These are phyloP conservation scores for Crematogaster levior DNA, from an alignment of 2,888 invertebrate species.

Conservation along the genomic window DNA sequence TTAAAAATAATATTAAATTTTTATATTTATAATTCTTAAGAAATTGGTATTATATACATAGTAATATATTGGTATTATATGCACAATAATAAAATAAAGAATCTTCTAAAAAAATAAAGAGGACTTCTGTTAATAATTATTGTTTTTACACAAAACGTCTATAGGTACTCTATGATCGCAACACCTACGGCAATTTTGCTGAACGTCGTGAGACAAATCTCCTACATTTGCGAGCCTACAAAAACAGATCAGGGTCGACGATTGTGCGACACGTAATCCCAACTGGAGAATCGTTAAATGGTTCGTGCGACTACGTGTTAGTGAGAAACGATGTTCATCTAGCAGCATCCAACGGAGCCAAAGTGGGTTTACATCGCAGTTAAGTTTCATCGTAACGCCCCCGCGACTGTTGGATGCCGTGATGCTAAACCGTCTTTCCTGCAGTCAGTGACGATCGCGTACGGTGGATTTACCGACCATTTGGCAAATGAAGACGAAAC, in stretches of 20 bases:
- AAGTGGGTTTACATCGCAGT: conserved; percentile 78
- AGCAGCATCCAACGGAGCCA: conserved; percentile 48
- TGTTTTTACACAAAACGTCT: not conserved
- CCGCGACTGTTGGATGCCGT: conserved; percentile 41
- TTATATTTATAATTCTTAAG: not conserved
- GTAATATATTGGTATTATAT: too few relatives aligned
- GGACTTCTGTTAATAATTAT: not conserved
- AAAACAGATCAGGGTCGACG: conserved; percentile 62
- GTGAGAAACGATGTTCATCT: conserved; percentile 64
- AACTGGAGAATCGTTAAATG: conserved; percentile 68
- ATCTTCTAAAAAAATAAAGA: too few relatives aligned
- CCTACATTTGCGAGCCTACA: conserved; percentile 44
- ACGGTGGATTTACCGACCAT: conserved; percentile 78
- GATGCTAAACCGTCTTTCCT: conserved; percentile 67
- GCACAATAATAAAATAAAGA: not conserved
- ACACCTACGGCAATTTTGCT: not conserved
- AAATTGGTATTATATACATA: not conserved
- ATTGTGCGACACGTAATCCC: conserved; percentile 62
- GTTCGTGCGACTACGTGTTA: conserved; percentile 63
- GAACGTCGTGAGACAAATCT: conserved; percentile 55
- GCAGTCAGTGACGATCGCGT: conserved; percentile 62
- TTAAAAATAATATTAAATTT: not conserved
- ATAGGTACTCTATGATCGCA: not conserved
- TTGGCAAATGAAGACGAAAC: conserved; percentile 81
- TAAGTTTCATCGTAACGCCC: conserved; percentile 75